Conservation (phyloP, 2,888 invertebrate genomes). For the Anoplius nigerrimus region DNA sequence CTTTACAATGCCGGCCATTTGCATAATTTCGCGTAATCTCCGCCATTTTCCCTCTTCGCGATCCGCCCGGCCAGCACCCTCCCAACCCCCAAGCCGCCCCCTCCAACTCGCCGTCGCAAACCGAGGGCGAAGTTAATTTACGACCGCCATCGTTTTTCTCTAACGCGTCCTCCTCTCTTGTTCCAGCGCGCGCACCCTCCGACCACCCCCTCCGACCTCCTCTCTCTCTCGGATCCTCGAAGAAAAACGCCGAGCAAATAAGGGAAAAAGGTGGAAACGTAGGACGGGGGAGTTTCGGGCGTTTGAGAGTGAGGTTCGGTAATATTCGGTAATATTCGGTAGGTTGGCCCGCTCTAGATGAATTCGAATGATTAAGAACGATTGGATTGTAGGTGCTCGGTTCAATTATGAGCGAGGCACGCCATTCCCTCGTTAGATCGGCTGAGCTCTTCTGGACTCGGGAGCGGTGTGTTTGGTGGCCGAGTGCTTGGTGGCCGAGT, state of each 20-base stretch:
- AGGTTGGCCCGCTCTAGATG: conserved; percentile 57
- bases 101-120: conserved; percentile 37
- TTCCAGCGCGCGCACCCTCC: conserved; percentile 23
- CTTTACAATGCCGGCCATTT: conserved; percentile 70
- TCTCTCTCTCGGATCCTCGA: conserved; percentile 22
- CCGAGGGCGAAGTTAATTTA: conserved; percentile 53
- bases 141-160: conserved; percentile 32
- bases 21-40: conserved; percentile 75
- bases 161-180: conserved; percentile 13
- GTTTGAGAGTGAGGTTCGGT: no score
- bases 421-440: conserved; percentile 74
- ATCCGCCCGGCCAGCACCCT: conserved; percentile 42
- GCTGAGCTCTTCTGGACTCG: conserved; percentile 8
- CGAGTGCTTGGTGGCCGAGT: neutral
- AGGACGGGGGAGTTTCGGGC: neutral
- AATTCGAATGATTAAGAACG: conserved; percentile 73
- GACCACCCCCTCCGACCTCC: conserved; percentile 11
- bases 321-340: conserved; percentile 27
- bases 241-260: conserved; percentile 11
- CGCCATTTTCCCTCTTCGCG: conserved; percentile 69
- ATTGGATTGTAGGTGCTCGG: conserved; percentile 71
- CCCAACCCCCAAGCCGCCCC: conserved; percentile 1
- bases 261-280: neutral
- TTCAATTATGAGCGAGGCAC: conserved; percentile 72
- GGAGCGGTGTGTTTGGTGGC: neutral